Conservation (phyloP, 2,888 invertebrate genomes). For the Ormyrus labotus region DNA sequence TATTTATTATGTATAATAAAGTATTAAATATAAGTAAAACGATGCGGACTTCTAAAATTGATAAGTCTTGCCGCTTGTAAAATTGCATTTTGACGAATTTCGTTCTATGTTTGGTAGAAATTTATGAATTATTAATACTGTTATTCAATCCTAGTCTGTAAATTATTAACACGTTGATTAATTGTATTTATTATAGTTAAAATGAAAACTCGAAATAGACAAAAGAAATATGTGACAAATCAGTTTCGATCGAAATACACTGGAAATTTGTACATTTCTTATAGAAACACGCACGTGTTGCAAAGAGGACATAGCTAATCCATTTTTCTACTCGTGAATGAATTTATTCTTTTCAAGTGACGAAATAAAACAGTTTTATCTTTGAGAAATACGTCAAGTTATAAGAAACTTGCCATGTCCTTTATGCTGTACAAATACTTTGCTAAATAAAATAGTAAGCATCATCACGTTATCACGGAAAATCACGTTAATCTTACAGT, state of each 20-base stretch:
- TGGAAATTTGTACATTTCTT: slow-evolving; percentile 48
- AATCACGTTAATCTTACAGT: slow-evolving; percentile 33
- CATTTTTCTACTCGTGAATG: slow-evolving; percentile 43
- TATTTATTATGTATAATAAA: slow-evolving; percentile 54
- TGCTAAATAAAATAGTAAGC: slow-evolving; percentile 44
- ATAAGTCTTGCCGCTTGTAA: slow-evolving; percentile 51
- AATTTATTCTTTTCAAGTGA: slow-evolving; percentile 43
- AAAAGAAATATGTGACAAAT: slow-evolving; percentile 43
- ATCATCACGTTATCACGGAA: slow-evolving; percentile 38
- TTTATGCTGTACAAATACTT: slow-evolving; percentile 51
- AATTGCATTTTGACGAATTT: slow-evolving; percentile 51
- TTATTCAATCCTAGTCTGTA: slow-evolving; percentile 53
- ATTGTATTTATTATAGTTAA: slow-evolving; percentile 47
- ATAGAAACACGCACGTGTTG: slow-evolving; percentile 35
- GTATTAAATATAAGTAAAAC: slow-evolving; percentile 41
- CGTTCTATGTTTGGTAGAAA: slow-evolving; percentile 50
- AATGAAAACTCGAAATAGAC: slow-evolving; percentile 36
- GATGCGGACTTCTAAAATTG: slow-evolving; percentile 20
- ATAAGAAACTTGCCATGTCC: slow-evolving; percentile 39
- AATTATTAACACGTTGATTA: slow-evolving; percentile 53
- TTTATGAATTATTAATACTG: slow-evolving; percentile 51
- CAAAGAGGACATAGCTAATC: slow-evolving; percentile 36
- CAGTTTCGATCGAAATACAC: slow-evolving; percentile 41
- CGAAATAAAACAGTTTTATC: slow-evolving; percentile 17
- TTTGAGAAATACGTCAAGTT: slow-evolving; percentile 24